These are phyloP conservation scores for Dusona sp. DNA, from an alignment of 2,888 invertebrate species.

Conservation along the genomic window DNA sequence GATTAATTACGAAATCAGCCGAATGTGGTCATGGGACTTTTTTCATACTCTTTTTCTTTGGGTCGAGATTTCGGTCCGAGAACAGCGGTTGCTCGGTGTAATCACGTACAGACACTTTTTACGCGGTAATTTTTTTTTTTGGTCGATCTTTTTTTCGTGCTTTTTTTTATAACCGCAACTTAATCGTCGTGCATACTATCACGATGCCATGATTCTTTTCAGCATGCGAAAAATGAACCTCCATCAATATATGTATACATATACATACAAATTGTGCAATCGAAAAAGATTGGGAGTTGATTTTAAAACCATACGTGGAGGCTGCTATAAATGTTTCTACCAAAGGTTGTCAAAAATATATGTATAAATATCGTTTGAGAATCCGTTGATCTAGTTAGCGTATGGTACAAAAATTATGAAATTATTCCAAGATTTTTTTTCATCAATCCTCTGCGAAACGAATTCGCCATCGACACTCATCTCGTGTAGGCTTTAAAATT, in stretches of 20 bases:
- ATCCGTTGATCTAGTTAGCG: conserved; percentile 21
- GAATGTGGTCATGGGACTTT: conserved; percentile 31
- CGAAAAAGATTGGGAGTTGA: conserved; percentile 16
- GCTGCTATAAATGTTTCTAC: not conserved
- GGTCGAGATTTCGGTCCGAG: conserved; percentile 39
- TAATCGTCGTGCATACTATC: conserved; percentile 54
- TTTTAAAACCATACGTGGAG: not conserved
- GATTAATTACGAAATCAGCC: conserved; percentile 55
- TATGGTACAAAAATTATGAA: conserved; percentile 13
- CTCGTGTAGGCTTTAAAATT: conserved; percentile 15
- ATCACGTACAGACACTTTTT: conserved; percentile 56
- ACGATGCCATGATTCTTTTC: conserved; percentile 32
- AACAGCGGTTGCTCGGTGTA: conserved; percentile 34
- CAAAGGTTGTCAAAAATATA: not conserved
- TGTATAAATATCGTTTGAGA: not conserved
- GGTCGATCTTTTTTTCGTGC: not conserved
- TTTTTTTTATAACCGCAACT: conserved; percentile 30
- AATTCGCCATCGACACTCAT: conserved; percentile 37
- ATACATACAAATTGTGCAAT: not conserved
- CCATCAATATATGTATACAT: not conserved
- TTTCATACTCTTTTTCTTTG: conserved; percentile 39
- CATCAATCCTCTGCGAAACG: conserved; percentile 54
- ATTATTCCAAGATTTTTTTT: conserved; percentile 3
- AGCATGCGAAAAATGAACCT: conserved; percentile 21
- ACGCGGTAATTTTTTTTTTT: conserved; percentile 34